phyloP scores from a whole-genome alignment of 2,113 vertebrate genomes.

The Elaphurus davidianus region DNA sequence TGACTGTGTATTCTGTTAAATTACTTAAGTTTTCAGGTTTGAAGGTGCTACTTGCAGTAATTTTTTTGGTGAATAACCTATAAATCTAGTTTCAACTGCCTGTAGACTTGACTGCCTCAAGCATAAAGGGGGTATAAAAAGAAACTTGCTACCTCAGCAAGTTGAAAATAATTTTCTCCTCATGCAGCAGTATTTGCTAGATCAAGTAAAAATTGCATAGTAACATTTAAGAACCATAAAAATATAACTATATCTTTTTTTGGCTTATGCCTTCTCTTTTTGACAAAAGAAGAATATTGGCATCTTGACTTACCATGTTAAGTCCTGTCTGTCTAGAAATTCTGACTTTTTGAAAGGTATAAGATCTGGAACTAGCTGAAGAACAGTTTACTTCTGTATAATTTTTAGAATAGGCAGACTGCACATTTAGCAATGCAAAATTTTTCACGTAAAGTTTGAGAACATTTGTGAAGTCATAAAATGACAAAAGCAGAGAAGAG shows the following conservation, averaged over 20 bases:
- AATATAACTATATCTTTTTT: conserved; percentile 20
- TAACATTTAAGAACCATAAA: conserved; percentile 56
- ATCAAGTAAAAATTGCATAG: conserved; percentile 57
- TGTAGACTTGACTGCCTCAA: conserved; percentile 49
- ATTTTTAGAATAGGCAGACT: conserved; percentile 2
- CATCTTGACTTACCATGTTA: conserved; percentile 30
- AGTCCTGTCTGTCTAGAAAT: background rate
- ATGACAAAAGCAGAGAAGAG: background rate
- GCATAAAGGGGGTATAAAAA: conserved; percentile 62
- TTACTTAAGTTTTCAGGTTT: background rate
- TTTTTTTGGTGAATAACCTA: conserved; percentile 50
- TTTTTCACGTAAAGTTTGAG: background rate
- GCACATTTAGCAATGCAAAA: background rate
- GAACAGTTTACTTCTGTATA: background rate
- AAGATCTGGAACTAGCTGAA: background rate
- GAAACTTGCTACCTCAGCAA: conserved; percentile 61
- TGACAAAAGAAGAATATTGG: conserved; percentile 36
- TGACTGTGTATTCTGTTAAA: conserved; percentile 18
- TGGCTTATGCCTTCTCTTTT: conserved; percentile 24
- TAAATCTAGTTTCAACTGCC: conserved; percentile 59
- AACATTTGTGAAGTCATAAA: background rate
- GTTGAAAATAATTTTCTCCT: conserved; percentile 63
- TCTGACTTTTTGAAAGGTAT: conserved; percentile 6
- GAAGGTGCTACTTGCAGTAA: conserved; percentile 18
- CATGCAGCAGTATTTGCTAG: conserved; percentile 48